Evolutionary conservation across 2,888 invertebrate genomes (phyloP), one percentile per base, ranked within the genome.

Genomic region (Endotricha flammealis): DNA sequence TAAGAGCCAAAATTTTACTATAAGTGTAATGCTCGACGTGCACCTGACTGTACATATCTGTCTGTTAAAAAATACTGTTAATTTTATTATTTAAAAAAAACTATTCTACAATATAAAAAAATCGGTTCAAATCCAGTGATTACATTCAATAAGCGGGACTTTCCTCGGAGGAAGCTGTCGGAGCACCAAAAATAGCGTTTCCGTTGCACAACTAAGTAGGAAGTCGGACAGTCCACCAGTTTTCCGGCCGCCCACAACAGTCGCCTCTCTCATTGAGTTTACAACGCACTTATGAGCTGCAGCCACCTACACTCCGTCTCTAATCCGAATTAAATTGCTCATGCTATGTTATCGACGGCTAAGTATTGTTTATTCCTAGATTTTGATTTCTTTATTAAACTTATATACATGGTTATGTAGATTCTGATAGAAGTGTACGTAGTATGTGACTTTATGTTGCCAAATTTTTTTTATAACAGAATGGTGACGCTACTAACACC

Each of bases 111-210:
- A n/a, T n/a, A n/a, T n/a, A n/a, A n/a, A n/a, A 24, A 31, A 17
- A 63, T 59, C 58, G 57, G 51, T 63, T 58, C 47, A 57, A 49
- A 57, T 42, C 49, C 48, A 58, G 53, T 58, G 65, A 70, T 72
- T 64, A 63, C n/a, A 20, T 20, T 20, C 20, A 20, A 20, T 12
- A 23, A 9, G 14, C 39, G 42, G 65, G 67, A 79, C 85, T 85
- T 86, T 86, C 85, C 79, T 79, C 77, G 47, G 64, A 80, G 82
- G 85, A 86, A 83, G 72, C 76, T 62, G 44, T 76, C 64, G 78
- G 80, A 77, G 79, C 81, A 78, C 86, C 85, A 77, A 83, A 86
- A 86, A 86, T 85, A 86, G 86, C 72, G 71, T 75, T 80, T 86
- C 86, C 86, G 85, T 55, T 67, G 66, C 64, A 63, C 63, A 64